phyloP scores from a whole-genome alignment of 2,113 vertebrate species.

The Onychostruthus taczanowskii region DNA sequence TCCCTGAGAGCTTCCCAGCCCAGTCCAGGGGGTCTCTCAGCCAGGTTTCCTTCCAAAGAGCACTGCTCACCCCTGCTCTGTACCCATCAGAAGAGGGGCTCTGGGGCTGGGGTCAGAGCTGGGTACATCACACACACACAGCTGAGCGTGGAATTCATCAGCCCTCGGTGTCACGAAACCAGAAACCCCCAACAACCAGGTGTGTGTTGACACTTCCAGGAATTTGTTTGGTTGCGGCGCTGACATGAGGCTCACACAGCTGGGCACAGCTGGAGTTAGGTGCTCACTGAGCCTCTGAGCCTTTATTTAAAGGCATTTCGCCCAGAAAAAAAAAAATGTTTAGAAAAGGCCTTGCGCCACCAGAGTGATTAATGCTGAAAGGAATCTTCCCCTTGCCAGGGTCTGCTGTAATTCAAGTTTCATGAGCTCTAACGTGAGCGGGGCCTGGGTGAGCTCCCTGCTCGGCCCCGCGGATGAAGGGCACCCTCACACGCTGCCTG shows the following conservation, averaged over 20 bases:
- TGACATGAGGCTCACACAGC: neutral
- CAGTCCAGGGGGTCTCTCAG: neutral
- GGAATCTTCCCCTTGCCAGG: neutral
- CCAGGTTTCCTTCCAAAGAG: neutral
- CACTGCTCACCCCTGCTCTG: neutral
- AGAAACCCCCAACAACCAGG: neutral
- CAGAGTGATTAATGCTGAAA: neutral
- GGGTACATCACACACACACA: neutral
- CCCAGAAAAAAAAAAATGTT: neutral
- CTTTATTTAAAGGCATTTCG: neutral
- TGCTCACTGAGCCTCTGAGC: neutral
- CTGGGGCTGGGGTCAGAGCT: neutral
- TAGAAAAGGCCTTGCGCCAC: neutral
- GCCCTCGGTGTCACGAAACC: neutral
- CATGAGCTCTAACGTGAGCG: neutral
- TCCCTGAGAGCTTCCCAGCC: neutral
- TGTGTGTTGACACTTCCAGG: neutral
- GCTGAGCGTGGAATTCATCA: neutral
- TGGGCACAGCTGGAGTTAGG: neutral
- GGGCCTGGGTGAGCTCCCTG: neutral
- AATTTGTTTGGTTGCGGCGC: neutral
- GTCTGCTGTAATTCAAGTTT: neutral
- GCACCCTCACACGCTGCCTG: rapidly evolving
- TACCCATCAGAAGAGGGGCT: neutral
- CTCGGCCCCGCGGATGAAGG: neutral